Conservation (phyloP, 2,113 vertebrate species). For the Neogale vison region DNA sequence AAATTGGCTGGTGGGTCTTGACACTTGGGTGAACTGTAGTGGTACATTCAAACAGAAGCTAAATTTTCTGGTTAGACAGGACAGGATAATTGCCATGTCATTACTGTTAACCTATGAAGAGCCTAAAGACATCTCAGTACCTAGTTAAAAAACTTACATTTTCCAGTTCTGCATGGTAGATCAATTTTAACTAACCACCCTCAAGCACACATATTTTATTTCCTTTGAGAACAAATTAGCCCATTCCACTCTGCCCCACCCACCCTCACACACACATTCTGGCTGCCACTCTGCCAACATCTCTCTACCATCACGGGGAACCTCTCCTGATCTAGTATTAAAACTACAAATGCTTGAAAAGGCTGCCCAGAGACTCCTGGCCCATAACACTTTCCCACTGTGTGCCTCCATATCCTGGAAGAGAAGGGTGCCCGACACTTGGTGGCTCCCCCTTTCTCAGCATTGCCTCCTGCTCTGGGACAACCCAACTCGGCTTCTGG, state of each 20-base stretch:
- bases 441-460: background rate
- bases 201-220: background rate
- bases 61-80: background rate
- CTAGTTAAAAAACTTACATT: background rate
- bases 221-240: background rate
- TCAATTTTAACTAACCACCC: background rate
- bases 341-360: background rate
- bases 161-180: background rate
- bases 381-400: background rate
- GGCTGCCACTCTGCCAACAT: fast-evolving
- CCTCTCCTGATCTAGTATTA: background rate
- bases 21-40: background rate
- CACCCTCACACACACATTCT: background rate
- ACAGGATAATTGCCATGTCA: background rate
- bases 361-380: fast-evolving
- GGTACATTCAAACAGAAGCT: background rate
- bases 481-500: too few relatives aligned
- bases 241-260: background rate
- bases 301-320: background rate
- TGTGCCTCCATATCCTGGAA: background rate
- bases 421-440: background rate
- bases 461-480: background rate
- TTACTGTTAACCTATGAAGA: background rate
- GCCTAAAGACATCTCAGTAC: background rate
- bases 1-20: background rate